Evolutionary conservation across 2,888 invertebrate genomes (phyloP), one percentile per base, ranked within the genome.

Genomic region (Pristionchus fissidentatus): DNA sequence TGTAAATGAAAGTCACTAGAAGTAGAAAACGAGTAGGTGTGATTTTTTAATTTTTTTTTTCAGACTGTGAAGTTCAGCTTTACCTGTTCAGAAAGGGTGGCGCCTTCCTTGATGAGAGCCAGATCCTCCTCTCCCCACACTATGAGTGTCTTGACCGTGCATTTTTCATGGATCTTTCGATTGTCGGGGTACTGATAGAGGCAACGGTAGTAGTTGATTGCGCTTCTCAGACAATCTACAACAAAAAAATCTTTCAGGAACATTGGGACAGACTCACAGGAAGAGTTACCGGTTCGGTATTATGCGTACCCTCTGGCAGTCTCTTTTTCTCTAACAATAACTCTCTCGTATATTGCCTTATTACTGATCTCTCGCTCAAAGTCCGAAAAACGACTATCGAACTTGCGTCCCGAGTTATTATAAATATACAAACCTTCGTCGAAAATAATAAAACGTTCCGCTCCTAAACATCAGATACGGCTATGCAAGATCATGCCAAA

Each of bases 141-240:
- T 32, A 93, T 89, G 80, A 93, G 89, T 10, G 87, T 85, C 8
- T 41, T 79, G 26, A n/a, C n/a, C 0, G 1, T 15, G 5, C 79
- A 79, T 38, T 79, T 79, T 5, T 22, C 57, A 46, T 55, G n/a
- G n/a, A 55, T 3, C 43, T 79, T 79, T 0, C n/a, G n/a, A 35
- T 35, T 77, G 19, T 35, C 84, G 1, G 60, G 55, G 35, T 62
- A 88, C 41, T 83, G 95, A 92, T 86, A 94, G 70, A 19, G 8
- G 19, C 75, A 49, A 1, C 95, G 93, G 90, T 94, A 95, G 93
- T 95, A 95, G 93, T 95, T 95, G 84, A 95, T 94, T 1, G 95
- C 95, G 5, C 95, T 95, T 0, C 95, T 95, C 94, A 95, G 95
- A 89, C 95, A 95, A 92, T 95, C 95, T 94, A 89, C n/a, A 70